phyloP scores from a whole-genome alignment of 1,140 invertebrate genomes.

The Asbolus verrucosus region DNA sequence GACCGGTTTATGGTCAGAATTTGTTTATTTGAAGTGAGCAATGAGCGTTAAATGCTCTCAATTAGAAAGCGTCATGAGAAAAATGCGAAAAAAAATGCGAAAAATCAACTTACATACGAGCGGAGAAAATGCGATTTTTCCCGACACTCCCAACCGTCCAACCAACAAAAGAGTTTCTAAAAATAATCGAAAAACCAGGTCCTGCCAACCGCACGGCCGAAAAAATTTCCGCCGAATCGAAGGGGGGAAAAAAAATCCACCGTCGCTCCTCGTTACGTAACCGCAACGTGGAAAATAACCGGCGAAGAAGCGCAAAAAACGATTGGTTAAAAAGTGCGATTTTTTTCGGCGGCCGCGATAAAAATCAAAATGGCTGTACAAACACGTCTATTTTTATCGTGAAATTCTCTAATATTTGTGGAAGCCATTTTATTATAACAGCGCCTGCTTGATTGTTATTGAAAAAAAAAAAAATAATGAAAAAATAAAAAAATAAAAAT shows the following conservation, averaged over 20 bases:
- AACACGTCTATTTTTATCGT: slow-evolving; percentile 63
- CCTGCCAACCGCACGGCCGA: slow-evolving; percentile 6
- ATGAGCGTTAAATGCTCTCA: slow-evolving; percentile 1
- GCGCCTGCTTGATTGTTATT: slow-evolving; percentile 1
- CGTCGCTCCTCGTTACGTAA: neutral
- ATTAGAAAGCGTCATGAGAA: neutral
- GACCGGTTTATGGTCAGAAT: slow-evolving; percentile 19
- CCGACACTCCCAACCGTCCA: too few species aligned
- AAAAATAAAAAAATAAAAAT: too few species aligned
- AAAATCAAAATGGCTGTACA: slow-evolving; percentile 62
- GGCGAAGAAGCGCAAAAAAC: slow-evolving; percentile 24
- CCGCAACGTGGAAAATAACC: slow-evolving; percentile 28
- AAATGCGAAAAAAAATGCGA: neutral
- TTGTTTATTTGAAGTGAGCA: slow-evolving; percentile 27
- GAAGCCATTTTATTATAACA: slow-evolving; percentile 45
- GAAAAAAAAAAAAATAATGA: too few species aligned
- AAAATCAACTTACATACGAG: too few species aligned
- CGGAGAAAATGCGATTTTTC: too few species aligned
- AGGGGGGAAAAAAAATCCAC: too few species aligned
- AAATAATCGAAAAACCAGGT: too few species aligned
- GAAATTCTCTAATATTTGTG: slow-evolving; percentile 49
- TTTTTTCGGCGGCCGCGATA: slow-evolving; percentile 51
- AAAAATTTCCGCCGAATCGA: slow-evolving; percentile 12
- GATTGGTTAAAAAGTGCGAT: slow-evolving; percentile 36
- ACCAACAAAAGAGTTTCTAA: too few species aligned